Base-by-base conservation (phyloP, 2,113 vertebrate species). In the Furnarius figulus region DNA sequence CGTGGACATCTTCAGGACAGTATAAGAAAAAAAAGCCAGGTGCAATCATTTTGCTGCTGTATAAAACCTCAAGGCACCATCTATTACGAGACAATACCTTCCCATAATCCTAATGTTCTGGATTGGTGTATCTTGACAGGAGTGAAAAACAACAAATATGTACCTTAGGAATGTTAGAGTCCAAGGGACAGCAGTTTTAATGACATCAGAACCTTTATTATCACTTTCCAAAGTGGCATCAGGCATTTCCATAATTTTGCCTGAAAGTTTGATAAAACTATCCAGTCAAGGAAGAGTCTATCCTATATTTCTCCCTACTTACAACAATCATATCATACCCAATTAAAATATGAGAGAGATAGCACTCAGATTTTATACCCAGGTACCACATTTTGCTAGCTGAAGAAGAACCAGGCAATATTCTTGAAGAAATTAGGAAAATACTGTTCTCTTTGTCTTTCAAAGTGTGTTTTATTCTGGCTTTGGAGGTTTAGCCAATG, bases 281-380 rank as follows among this genome's bases (percentile, higher is more conserved):
- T 35, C 8, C 8, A 35, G 87, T 73, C 14, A 74, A 59, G 10
- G 65, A 62, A 49, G 3, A 24, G 5, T 74, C 25, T 67, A 33
- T 35, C 3, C 10, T 59, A 4, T 28, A 75, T 66, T 84, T 87
- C 28, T 91, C 13, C 1, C 35, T 44, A n/a, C 1, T 74, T 73
- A 17, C 5, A 14, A 21, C 35, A 79, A 49, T 35, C 79, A 44
- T 66, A 62, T 42, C 10, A 42, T 37, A 66, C 15, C 13, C 89
- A 68, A 89, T 40, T 62, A 59, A 93, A 55, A 35, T 59, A 18
- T 17, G 19, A 68, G 23, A 49, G 21, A 33, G 4, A 5, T 2
- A 3, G 2, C 0, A 3, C 7, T 65, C 5, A 3, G 47, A 3
- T 44, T 86, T 85, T 77, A 30, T 40, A 25, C 1, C 2, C 9